Evolutionary conservation across 1,140 invertebrate genomes (phyloP).

Genomic region (Chrysoperla carnea): DNA sequence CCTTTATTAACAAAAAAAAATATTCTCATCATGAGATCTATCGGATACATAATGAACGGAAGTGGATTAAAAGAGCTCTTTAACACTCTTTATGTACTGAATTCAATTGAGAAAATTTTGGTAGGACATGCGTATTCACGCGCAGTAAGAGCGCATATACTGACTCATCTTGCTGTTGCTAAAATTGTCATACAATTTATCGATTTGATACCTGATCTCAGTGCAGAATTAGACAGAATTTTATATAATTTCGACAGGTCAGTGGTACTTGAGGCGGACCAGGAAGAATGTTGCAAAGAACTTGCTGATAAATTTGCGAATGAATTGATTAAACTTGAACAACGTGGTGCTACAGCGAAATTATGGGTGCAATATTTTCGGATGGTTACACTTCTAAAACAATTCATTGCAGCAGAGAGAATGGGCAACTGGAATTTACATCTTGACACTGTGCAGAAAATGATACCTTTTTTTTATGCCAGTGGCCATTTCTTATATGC

Average conservation of each 20-base stretch:
- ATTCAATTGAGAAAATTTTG: no score
- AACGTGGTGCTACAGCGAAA: constrained; percentile 12
- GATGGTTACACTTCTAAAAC: constrained; percentile 16
- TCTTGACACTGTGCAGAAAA: constrained; percentile 10
- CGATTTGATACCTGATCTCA: background rate
- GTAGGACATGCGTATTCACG: no score
- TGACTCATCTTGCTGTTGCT: constrained; percentile 5
- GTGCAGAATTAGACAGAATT: background rate
- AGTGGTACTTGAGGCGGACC: constrained; percentile 1
- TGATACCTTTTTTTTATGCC: constrained; percentile 22
- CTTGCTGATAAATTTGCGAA: constrained; percentile 11
- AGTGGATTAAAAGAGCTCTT: no score
- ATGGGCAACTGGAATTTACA: constrained; percentile 17
- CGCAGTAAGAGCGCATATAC: constrained; percentile 7
- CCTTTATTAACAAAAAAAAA: no score
- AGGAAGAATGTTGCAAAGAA: constrained; percentile 6
- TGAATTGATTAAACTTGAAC: constrained; percentile 8
- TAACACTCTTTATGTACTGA: no score
- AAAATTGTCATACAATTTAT: no score
- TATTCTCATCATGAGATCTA: no score
- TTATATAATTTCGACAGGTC: constrained; percentile 3
- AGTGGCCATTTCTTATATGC: constrained; percentile 19
- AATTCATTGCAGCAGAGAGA: constrained; percentile 18
- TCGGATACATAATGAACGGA: no score
- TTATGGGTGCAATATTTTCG: constrained; percentile 20